phyloP scores from a whole-genome alignment of 1,140 invertebrate species.

The Metopolophium dirhodum region DNA sequence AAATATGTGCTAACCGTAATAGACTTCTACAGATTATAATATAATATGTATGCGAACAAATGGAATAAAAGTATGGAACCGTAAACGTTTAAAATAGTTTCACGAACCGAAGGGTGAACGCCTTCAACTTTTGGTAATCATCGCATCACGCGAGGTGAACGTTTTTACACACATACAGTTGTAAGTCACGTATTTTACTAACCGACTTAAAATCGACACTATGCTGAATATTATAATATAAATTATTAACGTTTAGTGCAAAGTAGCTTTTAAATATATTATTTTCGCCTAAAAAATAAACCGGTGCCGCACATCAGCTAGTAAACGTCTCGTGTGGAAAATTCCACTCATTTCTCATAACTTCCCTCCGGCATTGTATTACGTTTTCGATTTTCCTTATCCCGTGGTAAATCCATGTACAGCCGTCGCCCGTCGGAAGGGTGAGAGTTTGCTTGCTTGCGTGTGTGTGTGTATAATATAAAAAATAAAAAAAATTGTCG shows the following conservation, averaged over 20 bases:
- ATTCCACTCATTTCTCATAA: background rate
- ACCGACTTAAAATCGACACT: background rate
- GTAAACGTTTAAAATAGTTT: no score
- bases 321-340: background rate
- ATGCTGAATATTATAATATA: no score
- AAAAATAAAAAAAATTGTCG: constrained; percentile 17
- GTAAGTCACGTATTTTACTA: background rate
- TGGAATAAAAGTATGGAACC: no score
- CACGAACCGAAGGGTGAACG: background rate
- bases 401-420: background rate
- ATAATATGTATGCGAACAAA: no score
- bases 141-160: no score
- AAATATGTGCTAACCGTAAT: no score
- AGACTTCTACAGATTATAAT: no score
- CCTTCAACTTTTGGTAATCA: background rate
- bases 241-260: background rate
- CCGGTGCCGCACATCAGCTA: background rate
- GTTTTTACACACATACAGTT: background rate
- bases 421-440: background rate
- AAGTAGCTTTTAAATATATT: background rate
- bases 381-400: background rate
- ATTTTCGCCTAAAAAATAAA: background rate
- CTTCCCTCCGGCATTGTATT: background rate
- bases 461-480: background rate
- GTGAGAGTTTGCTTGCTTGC: background rate